Evolutionary conservation across 2,113 vertebrate species (phyloP), one percentile per base, ranked within the genome.

Genomic region (Aythya baeri): DNA sequence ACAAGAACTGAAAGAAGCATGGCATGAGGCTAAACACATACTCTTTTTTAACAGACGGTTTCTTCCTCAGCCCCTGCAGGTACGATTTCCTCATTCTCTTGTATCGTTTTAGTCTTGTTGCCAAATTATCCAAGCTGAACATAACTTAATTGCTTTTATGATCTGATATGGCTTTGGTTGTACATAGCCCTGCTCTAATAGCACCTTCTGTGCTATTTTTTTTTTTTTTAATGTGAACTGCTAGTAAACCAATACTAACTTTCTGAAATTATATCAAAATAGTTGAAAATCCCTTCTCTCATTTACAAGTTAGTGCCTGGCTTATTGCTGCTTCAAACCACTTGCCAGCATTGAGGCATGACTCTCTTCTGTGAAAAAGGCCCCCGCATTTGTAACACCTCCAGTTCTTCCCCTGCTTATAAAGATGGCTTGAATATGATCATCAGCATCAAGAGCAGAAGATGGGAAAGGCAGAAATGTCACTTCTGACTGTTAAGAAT

Each of bases 391-490:
- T 49, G 14, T 29, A 67, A 11, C 54, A 55, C 11, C 8, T 84
- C 22, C 14, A 11, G 7, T 57, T 78, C 32, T 85, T 57, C 22
- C 50, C 27, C 8, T 61, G 38, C 41, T 29, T 52, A 2, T 32
- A 3, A 10, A 52, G 54, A 8, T 29, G n/a, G 4, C n/a, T 49
- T 0, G 1, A 57, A 49, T 55, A 36, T 6, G 27, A 50, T 27
- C 31, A 49, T 17, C 34, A 88, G 8, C 73, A 68, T 43, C 26
- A 49, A 83, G n/a, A 68, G n/a, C 13, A 63, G 52, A 65, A 75
- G 66, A 34, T 13, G 3, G 22, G 38, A 55, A 73, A 1, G 2
- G n/a, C 23, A 78, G 44, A 78, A 78, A 41, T 26, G 27, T 38
- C 50, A 46, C 29, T 67, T 83, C 59, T 0, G 1, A 6, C 38